Evolutionary conservation across 2,888 invertebrate species (phyloP), one percentile per base, ranked within the genome.

Genomic region (Orthosia cruda): DNA sequence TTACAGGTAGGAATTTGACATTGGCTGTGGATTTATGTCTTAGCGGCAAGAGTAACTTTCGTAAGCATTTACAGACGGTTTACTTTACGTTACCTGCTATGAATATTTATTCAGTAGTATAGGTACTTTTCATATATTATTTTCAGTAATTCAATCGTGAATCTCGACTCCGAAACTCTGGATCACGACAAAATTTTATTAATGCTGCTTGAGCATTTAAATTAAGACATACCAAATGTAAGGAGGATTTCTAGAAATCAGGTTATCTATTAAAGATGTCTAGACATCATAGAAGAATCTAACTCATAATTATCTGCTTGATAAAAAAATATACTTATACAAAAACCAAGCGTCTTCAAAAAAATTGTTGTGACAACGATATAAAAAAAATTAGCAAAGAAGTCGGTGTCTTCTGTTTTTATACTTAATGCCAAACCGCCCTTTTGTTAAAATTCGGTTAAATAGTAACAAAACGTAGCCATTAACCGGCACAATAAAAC

Each of bases 401-500:
- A 2, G 26, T 26, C 26, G 26, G 26, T 26, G 26, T 26, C 26
- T 3, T 26, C 26, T 26, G 26, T 26, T 26, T 26, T 26, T 26
- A 3, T 26, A 26, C 26, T 26, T 26, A 26, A 26, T 26, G 26
- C 26, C 4, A 26, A 26, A 26, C 26, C 26, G 4, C 26, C 0
- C 26, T 4, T 26, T 26, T 26, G 1, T 26, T 3, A 26, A 26
- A 26, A 26, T 26, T 26, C 26, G 3, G 26, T 26, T 26, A 47
- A 47, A 57, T 3, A 26, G 4, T 26, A 26, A 26, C 26, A 26
- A 26, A 45, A 45, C 15, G 0, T 18, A 65, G 15, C 40, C 45
- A 70, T n/a, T n/a, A n/a, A 61, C 49, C 45, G 13, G n/a, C 55
- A 59, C 23, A 74, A 58, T 70, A 77, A 74, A 67, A 45, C 49